A percentile compares a stretch with the other conserved stretches of the same genome.
phyloP scores from a whole-genome alignment of 2,797 vertebrate genomes.

The Delichon dasypus region DNA sequence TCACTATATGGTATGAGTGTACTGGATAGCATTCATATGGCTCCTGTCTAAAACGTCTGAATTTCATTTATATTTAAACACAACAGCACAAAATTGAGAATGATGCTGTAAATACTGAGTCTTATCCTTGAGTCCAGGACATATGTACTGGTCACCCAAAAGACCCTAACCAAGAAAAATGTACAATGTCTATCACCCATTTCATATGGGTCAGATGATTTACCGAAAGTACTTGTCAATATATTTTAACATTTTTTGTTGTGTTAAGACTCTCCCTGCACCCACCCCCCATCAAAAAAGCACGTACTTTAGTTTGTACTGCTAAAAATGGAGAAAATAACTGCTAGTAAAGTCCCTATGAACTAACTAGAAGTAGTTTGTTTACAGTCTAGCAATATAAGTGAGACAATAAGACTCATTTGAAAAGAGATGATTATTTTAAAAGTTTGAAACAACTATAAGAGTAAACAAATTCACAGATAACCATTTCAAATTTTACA shows the following conservation, averaged over 20 bases:
- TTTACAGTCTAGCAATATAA: not conserved
- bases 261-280: not conserved
- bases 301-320: not conserved
- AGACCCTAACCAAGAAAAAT: not conserved
- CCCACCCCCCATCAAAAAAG: not conserved
- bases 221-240: not conserved
- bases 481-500: not conserved
- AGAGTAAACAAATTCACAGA: not conserved
- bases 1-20: not conserved
- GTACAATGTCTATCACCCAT: not conserved
- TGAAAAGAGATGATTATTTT: not conserved
- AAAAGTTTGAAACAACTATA: not conserved
- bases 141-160: not conserved
- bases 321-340: not conserved
- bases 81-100: not conserved
- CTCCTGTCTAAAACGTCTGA: not conserved
- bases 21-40: not conserved
- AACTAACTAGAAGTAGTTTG: not conserved
- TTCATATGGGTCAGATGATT: fast-evolving
- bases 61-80: not conserved
- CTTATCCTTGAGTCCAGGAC: not conserved
- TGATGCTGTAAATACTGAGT: not conserved
- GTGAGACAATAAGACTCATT: not conserved
- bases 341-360: not conserved
- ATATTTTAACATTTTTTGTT: not conserved